Evolutionary conservation across 2,888 invertebrate species (phyloP), one percentile per base, ranked within the genome.

Genomic region (Euproctis similis): DNA sequence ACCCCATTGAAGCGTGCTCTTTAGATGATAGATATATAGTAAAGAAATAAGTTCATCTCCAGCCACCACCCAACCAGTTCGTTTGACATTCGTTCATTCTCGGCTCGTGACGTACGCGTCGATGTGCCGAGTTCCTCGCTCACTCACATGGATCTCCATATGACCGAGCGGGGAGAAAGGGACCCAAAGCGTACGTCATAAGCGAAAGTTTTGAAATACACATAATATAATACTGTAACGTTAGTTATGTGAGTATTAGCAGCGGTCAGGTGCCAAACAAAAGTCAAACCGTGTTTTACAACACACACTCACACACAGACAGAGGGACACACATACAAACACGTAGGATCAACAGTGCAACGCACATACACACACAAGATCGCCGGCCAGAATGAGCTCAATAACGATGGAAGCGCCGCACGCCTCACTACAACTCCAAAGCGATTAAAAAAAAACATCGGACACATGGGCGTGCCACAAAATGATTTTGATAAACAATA

Each of bases 341-440:
- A n/a, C n/a, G n/a, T n/a, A n/a, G n/a, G n/a, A n/a, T n/a, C 68
- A 56, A 63, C 64, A 60, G 60, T 55, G 71, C 68, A 65, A 62
- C 73, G 57, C 71, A 66, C n/a, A n/a, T 71, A 74, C 75, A 77
- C 78, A 76, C 77, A 82, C 84, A 76, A 75, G 46, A 80, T 74
- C 80, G 70, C 75, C 81, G 82, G 77, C 84, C 84, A 84, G 82
- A 65, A 42, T 75, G 81, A 82, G 78, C 82, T 77, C 49, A 46
- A 49, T 50, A 36, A 57, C 49, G 35, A 43, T 45, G 46, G 38
- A 57, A 54, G 42, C 44, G 46, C 39, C 58, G 53, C 52, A 52
- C 58, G 40, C 45, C 52, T 52, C 42, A 53, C 76, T 74, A 77
- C 69, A 67, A 76, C 76, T 76, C 71, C 61, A 62, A 65, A 70